Base-by-base conservation (phyloP, 1,140 invertebrate genomes). In the Stenopsyche tienmushanensis region DNA sequence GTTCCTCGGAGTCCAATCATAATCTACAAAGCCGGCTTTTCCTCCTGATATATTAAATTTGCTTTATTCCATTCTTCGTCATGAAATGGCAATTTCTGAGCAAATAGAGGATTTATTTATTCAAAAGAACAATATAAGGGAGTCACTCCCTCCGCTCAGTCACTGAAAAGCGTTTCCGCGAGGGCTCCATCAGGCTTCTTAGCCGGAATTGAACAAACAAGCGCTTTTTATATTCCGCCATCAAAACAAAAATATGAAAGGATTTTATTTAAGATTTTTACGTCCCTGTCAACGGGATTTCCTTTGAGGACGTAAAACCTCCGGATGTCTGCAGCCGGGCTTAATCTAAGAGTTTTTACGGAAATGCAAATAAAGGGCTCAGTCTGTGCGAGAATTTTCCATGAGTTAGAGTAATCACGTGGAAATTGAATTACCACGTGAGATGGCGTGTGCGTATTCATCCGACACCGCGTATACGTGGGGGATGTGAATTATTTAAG, bases 41-140 rank as follows among this genome's bases (percentile, higher is more conserved):
- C n/a, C 26, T 39, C 5, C 26, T 52, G 24, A 64, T 58, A 62
- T 67, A 67, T 67, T 63, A 67, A 67, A 64, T 67, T 59, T 64
- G 24, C 60, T 63, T 67, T 67, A 65, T 65, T 44, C 57, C 49
- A 66, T 62, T 62, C 39, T 54, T 9, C 58, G 49, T 44, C 39
- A 47, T 63, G 59, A 50, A 67, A 63, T 34, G 53, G 65, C 67
- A 69, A 69, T 69, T 69, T 54, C 59, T 42, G 26, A 63, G 58
- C 53, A 69, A 69, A 69, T 65, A 65, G 58, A 55, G 59, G 54
- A 69, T 69, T 65, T 69, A 69, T 69, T 69, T 69, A 65, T 69
- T 69, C 67, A 69, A 69, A 69, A 65, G 67, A 69, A 69, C 63
- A 69, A 69, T 69, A 54, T 54, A 26, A 47, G 50, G 8, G 47